A percentile compares a stretch with the other conserved stretches of the same genome.
Conservation (phyloP, 2,113 vertebrate species). For the Naja naja region DNA sequence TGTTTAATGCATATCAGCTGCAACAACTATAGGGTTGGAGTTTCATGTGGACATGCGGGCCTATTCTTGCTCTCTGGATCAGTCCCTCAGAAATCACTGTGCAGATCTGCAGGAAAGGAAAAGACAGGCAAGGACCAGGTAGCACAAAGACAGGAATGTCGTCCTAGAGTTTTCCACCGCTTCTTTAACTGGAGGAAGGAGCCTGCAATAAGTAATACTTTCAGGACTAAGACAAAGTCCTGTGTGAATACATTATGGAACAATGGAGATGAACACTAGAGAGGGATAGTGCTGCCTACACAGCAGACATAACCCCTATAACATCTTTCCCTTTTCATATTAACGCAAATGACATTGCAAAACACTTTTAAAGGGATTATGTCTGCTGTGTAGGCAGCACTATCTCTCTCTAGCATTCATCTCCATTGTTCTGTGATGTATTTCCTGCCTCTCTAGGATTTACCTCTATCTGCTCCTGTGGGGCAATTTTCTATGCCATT, state of each 20-base stretch:
- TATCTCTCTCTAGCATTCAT: no score
- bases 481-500: neutral
- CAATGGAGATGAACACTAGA: no score
- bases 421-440: no score
- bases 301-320: no score
- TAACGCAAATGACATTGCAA: no score
- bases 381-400: no score
- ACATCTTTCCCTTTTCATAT: no score
- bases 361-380: no score
- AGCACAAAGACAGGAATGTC: neutral
- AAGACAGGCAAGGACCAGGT: neutral
- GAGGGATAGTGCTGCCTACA: no score
- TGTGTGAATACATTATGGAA: neutral
- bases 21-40: neutral
- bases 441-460: no score
- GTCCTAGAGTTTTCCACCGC: neutral
- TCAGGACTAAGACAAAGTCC: neutral
- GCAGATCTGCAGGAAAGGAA: neutral
- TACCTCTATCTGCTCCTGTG: no score
- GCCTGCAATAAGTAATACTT: neutral
- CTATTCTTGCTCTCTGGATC: neutral
- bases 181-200: neutral
- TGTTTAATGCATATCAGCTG: neutral
- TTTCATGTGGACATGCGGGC: neutral
- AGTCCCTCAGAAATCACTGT: neutral